Evolutionary conservation across 2,888 invertebrate species (phyloP).

Genomic region (Aspidapion aeneum): DNA sequence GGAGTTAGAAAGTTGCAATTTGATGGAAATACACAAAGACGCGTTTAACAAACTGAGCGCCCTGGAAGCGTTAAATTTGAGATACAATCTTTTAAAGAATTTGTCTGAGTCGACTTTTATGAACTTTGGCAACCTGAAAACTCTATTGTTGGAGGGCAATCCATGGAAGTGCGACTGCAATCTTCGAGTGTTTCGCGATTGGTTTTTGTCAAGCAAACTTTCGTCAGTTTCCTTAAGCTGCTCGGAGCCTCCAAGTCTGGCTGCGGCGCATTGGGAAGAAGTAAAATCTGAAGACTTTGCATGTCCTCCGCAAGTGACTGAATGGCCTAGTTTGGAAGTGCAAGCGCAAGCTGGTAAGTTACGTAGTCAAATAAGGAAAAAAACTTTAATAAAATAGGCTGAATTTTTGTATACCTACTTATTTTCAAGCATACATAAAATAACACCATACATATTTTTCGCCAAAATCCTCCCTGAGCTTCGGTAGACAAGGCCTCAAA

Average conservation of each 20-base stretch:
- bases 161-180: conserved; percentile 91
- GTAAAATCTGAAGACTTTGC: conserved; percentile 75
- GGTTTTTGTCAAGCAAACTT: conserved; percentile 77
- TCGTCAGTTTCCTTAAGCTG: conserved; percentile 68
- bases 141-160: conserved; percentile 77
- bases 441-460: too few species aligned
- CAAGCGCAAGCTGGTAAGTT: conserved; percentile 50
- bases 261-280: conserved; percentile 72
- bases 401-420: too few species aligned
- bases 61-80: conserved; percentile 73
- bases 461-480: too few species aligned
- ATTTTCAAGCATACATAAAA: too few species aligned
- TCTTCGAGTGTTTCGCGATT: conserved; percentile 76
- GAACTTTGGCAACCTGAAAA: conserved; percentile 74
- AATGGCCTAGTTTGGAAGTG: conserved; percentile 41
- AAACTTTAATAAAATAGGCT: too few species aligned
- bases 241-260: conserved; percentile 65
- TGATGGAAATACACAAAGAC: conserved; percentile 70
- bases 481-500: too few species aligned
- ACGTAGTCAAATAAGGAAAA: too few species aligned
- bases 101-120: conserved; percentile 64
- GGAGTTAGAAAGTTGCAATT: conserved; percentile 75
- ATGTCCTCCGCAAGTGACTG: conserved; percentile 69
- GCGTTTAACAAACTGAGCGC: conserved; percentile 73
- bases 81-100: conserved; percentile 74